These are phyloP conservation scores for Myanophis thanlyinensis DNA, from an alignment of 2,113 vertebrate genomes.

Conservation along the genomic window DNA sequence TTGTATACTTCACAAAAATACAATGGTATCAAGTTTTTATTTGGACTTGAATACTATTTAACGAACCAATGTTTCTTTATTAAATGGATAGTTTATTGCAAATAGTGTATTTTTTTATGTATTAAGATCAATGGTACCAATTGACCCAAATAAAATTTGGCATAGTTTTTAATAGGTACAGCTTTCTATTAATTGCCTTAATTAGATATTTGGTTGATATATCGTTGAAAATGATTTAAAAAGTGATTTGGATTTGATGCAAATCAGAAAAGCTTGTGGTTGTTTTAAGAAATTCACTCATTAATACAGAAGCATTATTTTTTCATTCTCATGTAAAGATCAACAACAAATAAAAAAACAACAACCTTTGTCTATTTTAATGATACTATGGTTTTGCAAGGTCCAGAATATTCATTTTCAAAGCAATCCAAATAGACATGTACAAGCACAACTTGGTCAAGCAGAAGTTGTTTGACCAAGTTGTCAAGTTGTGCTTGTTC, in stretches of 20 bases:
- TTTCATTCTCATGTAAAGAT: neutral
- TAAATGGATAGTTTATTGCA: neutral
- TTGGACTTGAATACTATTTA: neutral
- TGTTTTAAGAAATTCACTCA: neutral
- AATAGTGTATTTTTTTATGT: neutral
- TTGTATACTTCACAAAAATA: neutral
- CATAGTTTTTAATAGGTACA: neutral
- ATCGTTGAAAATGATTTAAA: neutral
- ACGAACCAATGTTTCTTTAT: neutral
- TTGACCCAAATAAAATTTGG: neutral
- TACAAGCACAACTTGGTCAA: too few species aligned
- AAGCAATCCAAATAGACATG: neutral
- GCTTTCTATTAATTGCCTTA: neutral
- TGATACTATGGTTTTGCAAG: neutral
- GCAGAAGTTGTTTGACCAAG: too few species aligned
- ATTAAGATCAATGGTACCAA: neutral
- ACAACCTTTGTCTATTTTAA: neutral
- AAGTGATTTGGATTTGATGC: neutral
- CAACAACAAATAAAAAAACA: neutral
- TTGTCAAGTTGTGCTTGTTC: neutral
- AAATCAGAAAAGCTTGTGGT: neutral
- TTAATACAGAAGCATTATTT: neutral
- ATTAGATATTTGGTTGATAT: neutral
- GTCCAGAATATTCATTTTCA: neutral
- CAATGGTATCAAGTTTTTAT: neutral